A percentile compares a stretch with the other conserved stretches of the same genome.
Evolutionary conservation across 2,113 vertebrate species (phyloP).

Genomic region (Balaeniceps rex): DNA sequence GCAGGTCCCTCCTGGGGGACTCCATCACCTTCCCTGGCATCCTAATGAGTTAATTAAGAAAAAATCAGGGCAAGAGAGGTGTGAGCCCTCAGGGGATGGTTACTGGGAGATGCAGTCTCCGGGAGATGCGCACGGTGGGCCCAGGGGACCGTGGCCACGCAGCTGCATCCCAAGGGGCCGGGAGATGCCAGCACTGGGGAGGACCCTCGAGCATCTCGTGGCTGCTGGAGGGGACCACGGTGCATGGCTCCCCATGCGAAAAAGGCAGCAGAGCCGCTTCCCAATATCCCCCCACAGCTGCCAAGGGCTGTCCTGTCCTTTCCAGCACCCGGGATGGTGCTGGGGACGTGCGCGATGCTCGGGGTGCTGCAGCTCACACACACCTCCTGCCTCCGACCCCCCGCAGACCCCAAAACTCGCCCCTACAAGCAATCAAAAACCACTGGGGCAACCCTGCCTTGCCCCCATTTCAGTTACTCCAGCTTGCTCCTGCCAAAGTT

Average conservation of each 20-base stretch:
- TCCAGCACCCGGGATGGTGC: fast-evolving
- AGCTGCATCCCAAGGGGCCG: background rate
- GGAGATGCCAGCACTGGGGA: fast-evolving
- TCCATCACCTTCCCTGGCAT: background rate
- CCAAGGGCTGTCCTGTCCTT: background rate
- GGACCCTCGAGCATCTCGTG: background rate
- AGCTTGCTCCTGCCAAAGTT: background rate
- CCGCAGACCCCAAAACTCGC: background rate
- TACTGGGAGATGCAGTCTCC: background rate
- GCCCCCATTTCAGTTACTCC: background rate
- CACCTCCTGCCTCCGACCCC: background rate
- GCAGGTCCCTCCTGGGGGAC: background rate
- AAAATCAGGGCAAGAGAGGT: slow-evolving; percentile 43
- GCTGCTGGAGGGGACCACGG: background rate
- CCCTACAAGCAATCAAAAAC: background rate
- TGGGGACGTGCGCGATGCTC: fast-evolving
- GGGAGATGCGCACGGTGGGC: background rate
- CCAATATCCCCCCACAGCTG: fast-evolving
- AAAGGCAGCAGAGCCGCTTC: background rate
- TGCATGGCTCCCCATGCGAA: fast-evolving
- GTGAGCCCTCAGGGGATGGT: background rate
- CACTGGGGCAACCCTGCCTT: background rate
- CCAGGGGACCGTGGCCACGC: background rate
- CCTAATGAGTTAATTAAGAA: slow-evolving; percentile 60
- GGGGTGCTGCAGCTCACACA: fast-evolving